Evolutionary conservation across 2,113 vertebrate species (phyloP).

Genomic region (Pterocles gutturalis): DNA sequence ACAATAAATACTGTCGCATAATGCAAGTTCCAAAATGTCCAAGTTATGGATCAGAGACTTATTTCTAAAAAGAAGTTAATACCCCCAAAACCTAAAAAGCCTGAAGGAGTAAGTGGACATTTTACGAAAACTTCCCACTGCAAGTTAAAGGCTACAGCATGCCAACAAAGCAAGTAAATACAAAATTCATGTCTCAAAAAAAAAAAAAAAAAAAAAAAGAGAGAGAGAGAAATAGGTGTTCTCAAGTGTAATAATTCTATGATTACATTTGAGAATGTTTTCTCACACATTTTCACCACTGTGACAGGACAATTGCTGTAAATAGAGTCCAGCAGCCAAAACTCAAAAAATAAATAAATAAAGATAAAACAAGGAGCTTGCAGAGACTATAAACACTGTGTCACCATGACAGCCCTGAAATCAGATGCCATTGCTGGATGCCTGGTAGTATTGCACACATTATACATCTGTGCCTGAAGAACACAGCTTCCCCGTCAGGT

Average conservation of each 20-base stretch:
- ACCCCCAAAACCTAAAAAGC: background rate
- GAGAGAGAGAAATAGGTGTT: background rate
- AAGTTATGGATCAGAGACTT: background rate
- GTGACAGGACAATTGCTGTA: background rate
- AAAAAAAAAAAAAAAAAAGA: too few species aligned
- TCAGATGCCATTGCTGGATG: background rate
- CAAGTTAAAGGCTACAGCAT: background rate
- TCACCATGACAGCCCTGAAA: background rate
- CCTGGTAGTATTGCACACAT: background rate
- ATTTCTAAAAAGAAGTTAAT: background rate
- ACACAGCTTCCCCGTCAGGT: background rate
- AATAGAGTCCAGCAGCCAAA: background rate
- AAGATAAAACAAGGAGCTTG: background rate
- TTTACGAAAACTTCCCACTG: background rate
- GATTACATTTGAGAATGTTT: background rate
- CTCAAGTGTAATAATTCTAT: background rate
- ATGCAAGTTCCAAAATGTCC: background rate
- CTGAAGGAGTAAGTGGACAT: background rate
- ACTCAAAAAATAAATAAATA: background rate
- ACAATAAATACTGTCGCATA: background rate
- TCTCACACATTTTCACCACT: background rate
- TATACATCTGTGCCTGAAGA: background rate
- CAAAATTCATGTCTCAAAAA: background rate
- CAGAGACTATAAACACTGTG: background rate
- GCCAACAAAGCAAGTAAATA: background rate